Conservation (phyloP, 1,140 invertebrate species). For the Hylaeus volcanicus region DNA sequence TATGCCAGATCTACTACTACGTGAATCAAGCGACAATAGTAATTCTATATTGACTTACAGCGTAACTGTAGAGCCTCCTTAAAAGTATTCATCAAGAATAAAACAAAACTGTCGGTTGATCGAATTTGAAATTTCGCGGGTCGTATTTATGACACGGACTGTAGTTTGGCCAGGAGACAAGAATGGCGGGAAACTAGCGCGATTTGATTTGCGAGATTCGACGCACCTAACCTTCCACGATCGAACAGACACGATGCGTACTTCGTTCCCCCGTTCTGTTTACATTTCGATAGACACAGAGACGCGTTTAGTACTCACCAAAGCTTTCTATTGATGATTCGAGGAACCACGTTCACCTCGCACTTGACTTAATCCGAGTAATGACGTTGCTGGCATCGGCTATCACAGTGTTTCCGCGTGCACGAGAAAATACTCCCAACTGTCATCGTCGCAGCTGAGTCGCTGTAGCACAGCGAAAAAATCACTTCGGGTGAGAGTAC, state of each 20-base stretch:
- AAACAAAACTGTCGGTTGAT: no score
- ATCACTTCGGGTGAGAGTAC: slow-evolving; percentile 15
- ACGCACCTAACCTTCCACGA: not conserved
- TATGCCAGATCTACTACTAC: no score
- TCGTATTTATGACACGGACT: no score
- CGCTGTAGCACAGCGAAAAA: slow-evolving; percentile 2
- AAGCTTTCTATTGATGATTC: slow-evolving; percentile 39
- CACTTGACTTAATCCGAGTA: slow-evolving; percentile 65
- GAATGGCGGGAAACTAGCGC: slow-evolving; percentile 10
- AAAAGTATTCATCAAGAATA: no score
- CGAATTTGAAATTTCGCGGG: no score
- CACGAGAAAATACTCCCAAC: slow-evolving; percentile 13
- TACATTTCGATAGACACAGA: not conserved
- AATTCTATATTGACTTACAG: no score
- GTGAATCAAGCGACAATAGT: no score
- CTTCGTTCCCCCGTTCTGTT: not conserved
- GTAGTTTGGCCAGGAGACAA: not conserved
- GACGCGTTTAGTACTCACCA: slow-evolving; percentile 58
- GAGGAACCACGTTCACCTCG: slow-evolving; percentile 38
- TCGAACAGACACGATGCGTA: not conserved
- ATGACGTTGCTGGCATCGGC: slow-evolving; percentile 65
- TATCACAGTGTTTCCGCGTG: slow-evolving; percentile 64
- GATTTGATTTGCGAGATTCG: not conserved
- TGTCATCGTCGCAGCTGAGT: slow-evolving; percentile 21
- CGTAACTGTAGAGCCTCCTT: no score